A percentile compares a stretch with the other conserved stretches of the same genome.
These are phyloP conservation scores for Isurus oxyrinchus DNA, from an alignment of 2,113 vertebrate species.

Conservation along the genomic window DNA sequence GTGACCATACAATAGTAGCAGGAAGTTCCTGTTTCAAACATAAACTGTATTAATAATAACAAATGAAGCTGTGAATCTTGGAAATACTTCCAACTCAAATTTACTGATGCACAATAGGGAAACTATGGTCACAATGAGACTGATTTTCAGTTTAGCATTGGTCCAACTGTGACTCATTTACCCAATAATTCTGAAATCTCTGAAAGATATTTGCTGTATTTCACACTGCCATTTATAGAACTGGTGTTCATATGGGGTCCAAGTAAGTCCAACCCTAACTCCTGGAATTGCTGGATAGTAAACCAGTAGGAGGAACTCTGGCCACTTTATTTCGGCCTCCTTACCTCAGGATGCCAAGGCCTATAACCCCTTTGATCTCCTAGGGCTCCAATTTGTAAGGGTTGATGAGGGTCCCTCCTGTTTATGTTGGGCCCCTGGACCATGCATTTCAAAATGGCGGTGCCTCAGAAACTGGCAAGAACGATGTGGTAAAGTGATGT, in stretches of 20 bases:
- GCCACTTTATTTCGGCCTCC: not conserved
- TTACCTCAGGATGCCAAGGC: not conserved
- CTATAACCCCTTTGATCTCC: not conserved
- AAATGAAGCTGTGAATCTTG: not conserved
- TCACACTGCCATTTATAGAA: not conserved
- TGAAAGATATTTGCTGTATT: not conserved
- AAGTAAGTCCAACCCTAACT: not conserved
- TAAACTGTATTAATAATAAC: not conserved
- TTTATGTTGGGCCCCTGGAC: not conserved
- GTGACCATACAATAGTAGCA: not conserved
- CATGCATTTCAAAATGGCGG: not conserved
- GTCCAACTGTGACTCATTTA: not conserved
- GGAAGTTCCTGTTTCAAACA: slow-evolving; percentile 28
- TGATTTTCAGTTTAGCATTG: not conserved
- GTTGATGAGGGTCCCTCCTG: not conserved
- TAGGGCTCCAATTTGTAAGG: not conserved
- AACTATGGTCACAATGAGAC: not conserved
- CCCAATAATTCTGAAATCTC: not conserved
- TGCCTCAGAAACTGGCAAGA: not conserved
- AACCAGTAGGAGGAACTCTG: not conserved
- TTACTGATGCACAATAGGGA: not conserved
- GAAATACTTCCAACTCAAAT: not conserved
- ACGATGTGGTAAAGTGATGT: not conserved
- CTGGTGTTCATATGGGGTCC: not conserved
- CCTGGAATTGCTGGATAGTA: not conserved